phyloP scores from a whole-genome alignment of 2,888 invertebrate genomes.

The Cordylochernes scorpioides region DNA sequence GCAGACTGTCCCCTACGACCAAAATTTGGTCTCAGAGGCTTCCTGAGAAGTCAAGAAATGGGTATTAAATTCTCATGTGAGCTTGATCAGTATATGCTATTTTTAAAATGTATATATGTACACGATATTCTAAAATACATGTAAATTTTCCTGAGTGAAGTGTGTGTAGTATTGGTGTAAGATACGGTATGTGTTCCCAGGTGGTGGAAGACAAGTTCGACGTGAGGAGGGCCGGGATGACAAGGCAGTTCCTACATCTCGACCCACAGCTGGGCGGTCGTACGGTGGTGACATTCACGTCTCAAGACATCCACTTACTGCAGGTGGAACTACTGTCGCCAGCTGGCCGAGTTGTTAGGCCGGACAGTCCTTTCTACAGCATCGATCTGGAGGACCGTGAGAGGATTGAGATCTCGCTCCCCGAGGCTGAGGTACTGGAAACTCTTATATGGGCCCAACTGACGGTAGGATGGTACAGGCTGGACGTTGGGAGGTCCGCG shows the following conservation, averaged over 20 bases:
- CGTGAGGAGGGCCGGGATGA: slow-evolving; percentile 15
- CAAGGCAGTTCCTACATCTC: slow-evolving; percentile 7
- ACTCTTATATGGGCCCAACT: too few species aligned
- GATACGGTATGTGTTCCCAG: too few species aligned
- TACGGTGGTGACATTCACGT: slow-evolving; percentile 12
- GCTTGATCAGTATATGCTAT: too few species aligned
- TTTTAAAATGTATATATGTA: too few species aligned
- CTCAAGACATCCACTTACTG: slow-evolving; percentile 3
- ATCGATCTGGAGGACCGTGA: slow-evolving; percentile 9
- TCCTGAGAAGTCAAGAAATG: too few species aligned
- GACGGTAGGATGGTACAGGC: too few species aligned
- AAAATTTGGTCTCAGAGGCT: too few species aligned
- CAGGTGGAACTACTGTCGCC: slow-evolving; percentile 12
- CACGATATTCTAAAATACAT: too few species aligned
- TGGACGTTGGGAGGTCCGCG: slow-evolving; percentile 33
- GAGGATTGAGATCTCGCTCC: slow-evolving; percentile 10
- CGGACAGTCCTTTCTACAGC: slow-evolving; percentile 5
- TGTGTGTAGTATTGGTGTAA: too few species aligned
- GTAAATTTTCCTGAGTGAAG: too few species aligned
- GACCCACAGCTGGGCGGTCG: slow-evolving; percentile 15
- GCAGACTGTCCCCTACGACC: too few species aligned
- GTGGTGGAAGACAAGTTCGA: slow-evolving; percentile 12
- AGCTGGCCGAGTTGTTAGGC: slow-evolving; percentile 9
- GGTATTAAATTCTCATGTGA: too few species aligned
- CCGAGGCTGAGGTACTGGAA: slow-evolving; percentile 12